Evolutionary conservation across 1,140 invertebrate genomes (phyloP).

Genomic region (Bombus breviceps): DNA sequence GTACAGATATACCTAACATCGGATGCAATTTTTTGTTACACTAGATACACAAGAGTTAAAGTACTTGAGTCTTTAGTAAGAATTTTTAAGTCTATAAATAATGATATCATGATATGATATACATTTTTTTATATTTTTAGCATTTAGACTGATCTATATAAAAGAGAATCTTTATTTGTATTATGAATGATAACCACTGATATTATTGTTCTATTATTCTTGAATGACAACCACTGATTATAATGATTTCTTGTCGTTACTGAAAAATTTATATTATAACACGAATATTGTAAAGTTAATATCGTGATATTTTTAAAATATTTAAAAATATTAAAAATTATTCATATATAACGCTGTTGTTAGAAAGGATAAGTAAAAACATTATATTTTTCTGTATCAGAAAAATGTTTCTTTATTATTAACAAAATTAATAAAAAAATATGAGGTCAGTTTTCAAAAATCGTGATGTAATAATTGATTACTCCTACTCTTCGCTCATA

Average conservation of each 20-base stretch:
- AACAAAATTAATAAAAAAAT: slow-evolving; percentile 31
- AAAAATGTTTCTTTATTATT: slow-evolving; percentile 19
- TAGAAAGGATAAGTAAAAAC: neutral
- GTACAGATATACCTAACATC: neutral
- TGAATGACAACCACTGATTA: too few species aligned
- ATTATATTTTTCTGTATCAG: neutral
- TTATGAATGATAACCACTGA: neutral
- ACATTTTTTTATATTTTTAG: neutral
- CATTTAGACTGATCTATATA: neutral
- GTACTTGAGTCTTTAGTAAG: neutral
- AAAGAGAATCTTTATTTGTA: neutral
- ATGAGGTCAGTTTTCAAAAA: neutral
- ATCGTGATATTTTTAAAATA: neutral
- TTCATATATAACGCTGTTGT: neutral
- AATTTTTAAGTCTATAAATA: neutral
- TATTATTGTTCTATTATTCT: too few species aligned
- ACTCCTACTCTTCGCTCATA: neutral
- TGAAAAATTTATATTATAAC: neutral
- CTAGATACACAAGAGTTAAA: neutral
- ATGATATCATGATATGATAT: neutral
- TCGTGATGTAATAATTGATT: neutral
- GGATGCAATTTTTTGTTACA: neutral
- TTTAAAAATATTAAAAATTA: neutral
- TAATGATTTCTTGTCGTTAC: too few species aligned
- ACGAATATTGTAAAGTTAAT: neutral